Evolutionary conservation across 92 coral and sea anemone species (phyloP), one percentile per base, ranked within the genome.

Genomic region (Nematostella vectensis): DNA sequence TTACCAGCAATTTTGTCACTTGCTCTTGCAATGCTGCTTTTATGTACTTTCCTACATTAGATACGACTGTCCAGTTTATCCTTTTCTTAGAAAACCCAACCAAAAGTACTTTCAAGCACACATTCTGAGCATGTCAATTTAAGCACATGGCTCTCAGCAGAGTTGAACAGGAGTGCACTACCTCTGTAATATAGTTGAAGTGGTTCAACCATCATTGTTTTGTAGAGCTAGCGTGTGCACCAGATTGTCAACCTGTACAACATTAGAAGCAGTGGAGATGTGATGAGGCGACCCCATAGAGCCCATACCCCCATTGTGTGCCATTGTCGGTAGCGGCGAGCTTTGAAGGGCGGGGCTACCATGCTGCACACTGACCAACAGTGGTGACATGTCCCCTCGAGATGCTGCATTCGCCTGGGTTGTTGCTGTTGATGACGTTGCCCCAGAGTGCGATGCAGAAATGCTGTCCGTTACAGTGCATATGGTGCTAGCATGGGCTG

Each of bases 311-410:
- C 94, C 95, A 71, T 85, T 85, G 43, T 85, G 95, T 4, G 74
- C 88, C 95, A 85, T 81, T 38, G 88, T 85, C 1, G 95, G 95
- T 13, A 85, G 56, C 1, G 88, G 95, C 0, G 95, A 85, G 48
- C 70, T 74, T 38, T 84, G 87, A 8, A 84, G 59, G 2, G 70
- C 59, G 0, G 94, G 94, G 47, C 94, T 84, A 16, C 72, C 69
- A 27, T 84, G 94, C 52, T 53, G 88, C 11, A 85, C 70, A 50
- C 65, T 68, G 47, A 56, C 62, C 13, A 81, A 59, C 74, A 85
- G 71, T 10, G 89, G 80, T 24, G 86, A 62, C 27, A 85, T 43
- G 48, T 54, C 74, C 49, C 81, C 74, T 0, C 67, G 22, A 10
- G 71, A 25, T 16, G 65, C 69, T 1, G 77, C 53, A 42, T 81